These are phyloP conservation scores for Camponotus vicinus DNA, from an alignment of 1,140 invertebrate genomes.

Conservation along the genomic window DNA sequence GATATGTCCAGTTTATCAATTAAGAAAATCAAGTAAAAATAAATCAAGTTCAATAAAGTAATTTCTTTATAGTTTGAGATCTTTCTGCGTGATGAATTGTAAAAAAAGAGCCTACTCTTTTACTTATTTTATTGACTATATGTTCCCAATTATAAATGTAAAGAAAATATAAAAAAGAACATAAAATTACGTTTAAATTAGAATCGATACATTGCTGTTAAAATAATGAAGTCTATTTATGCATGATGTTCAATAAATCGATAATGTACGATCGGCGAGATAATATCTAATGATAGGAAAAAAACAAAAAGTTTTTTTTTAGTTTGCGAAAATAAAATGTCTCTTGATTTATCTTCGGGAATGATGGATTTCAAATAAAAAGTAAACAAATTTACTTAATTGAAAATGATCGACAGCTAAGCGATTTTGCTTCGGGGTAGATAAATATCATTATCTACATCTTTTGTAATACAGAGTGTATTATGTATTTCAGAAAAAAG, in stretches of 20 bases:
- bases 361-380: not conserved
- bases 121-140: not conserved
- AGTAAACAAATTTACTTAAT: not conserved
- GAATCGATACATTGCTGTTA: conserved; percentile 31
- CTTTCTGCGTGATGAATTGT: not conserved
- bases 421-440: not conserved
- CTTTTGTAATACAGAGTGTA: not conserved
- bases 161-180: not conserved
- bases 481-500: not conserved
- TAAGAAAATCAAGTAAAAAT: not conserved
- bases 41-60: not conserved
- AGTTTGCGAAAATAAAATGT: not conserved
- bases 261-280: not conserved
- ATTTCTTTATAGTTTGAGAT: conserved; percentile 7
- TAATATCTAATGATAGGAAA: conserved; percentile 11
- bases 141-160: conserved; percentile 17
- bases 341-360: not conserved
- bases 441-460: not conserved
- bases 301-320: not conserved
- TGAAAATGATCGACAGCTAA: not conserved
- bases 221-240: conserved; percentile 22
- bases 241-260: not conserved
- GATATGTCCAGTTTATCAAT: conserved; percentile 21
- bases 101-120: not conserved
- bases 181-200: conserved; percentile 35